phyloP scores from a whole-genome alignment of 2,113 vertebrate genomes.

The Manacus vitellinus region DNA sequence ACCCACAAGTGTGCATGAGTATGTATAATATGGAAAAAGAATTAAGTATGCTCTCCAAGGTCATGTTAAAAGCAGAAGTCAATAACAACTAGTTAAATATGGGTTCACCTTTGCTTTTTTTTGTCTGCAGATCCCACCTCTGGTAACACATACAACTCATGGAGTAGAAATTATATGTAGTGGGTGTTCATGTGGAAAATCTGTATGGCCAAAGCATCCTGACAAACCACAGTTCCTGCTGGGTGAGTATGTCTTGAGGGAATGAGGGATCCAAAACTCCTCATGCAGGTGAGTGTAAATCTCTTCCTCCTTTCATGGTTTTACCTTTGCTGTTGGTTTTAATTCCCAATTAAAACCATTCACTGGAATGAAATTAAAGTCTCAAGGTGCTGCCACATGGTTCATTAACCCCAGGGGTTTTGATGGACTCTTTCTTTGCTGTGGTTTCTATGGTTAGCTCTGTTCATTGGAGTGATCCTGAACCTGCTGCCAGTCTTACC shows the following conservation, averaged over 20 bases:
- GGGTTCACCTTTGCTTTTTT: background rate
- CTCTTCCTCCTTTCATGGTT: slow-evolving; percentile 22
- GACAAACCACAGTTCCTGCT: background rate
- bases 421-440: background rate
- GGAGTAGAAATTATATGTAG: background rate
- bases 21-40: background rate
- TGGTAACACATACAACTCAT: background rate
- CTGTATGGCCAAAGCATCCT: background rate
- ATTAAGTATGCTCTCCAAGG: background rate
- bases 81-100: background rate
- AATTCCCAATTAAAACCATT: background rate
- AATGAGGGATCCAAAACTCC: background rate
- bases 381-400: background rate
- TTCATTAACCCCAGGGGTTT: background rate
- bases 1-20: background rate
- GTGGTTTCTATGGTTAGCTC: background rate
- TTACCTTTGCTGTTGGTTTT: slow-evolving; percentile 32
- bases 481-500: background rate
- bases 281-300: slow-evolving; percentile 27
- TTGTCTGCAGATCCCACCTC: background rate
- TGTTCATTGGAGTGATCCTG: background rate
- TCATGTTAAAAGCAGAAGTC: background rate
- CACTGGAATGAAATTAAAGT: background rate
- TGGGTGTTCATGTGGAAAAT: background rate
- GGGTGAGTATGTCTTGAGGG: slow-evolving; percentile 2